Conservation (phyloP, 1,140 invertebrate genomes). For the Platyscapa corneri region DNA sequence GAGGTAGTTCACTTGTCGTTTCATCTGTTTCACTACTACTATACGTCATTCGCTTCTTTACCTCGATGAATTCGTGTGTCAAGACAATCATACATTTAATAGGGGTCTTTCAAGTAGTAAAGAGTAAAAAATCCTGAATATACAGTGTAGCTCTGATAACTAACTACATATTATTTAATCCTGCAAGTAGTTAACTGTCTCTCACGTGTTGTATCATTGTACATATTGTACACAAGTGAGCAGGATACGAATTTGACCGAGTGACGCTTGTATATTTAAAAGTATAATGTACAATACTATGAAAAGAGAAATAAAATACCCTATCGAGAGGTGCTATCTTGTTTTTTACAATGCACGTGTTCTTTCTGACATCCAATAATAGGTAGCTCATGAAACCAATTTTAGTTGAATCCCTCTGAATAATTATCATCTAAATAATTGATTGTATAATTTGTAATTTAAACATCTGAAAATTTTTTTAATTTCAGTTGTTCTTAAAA, state of each 20-base stretch:
- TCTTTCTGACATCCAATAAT: neutral
- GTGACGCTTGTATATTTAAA: neutral
- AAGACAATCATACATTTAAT: constrained; percentile 69
- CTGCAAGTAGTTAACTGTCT: constrained; percentile 71
- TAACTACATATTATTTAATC: constrained; percentile 66
- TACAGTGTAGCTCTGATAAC: neutral
- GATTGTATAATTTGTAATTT: neutral
- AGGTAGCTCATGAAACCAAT: neutral
- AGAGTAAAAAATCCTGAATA: neutral
- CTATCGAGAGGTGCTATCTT: constrained; percentile 29
- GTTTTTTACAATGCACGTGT: constrained; percentile 50
- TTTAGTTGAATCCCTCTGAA: neutral
- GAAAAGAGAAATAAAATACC: neutral
- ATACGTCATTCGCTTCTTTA: constrained; percentile 58
- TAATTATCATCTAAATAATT: no score
- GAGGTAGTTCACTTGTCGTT: constrained; percentile 55
- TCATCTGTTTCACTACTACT: constrained; percentile 44
- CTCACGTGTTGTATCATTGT: neutral
- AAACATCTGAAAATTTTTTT: no score
- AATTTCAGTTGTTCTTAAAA: neutral
- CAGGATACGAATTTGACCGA: neutral
- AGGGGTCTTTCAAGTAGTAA: constrained; percentile 40
- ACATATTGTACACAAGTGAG: neutral
- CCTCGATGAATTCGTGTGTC: constrained; percentile 69
- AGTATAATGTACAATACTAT: neutral